Evolutionary conservation across 2,888 invertebrate genomes (phyloP), one percentile per base, ranked within the genome.

Genomic region (Gari tellinella): DNA sequence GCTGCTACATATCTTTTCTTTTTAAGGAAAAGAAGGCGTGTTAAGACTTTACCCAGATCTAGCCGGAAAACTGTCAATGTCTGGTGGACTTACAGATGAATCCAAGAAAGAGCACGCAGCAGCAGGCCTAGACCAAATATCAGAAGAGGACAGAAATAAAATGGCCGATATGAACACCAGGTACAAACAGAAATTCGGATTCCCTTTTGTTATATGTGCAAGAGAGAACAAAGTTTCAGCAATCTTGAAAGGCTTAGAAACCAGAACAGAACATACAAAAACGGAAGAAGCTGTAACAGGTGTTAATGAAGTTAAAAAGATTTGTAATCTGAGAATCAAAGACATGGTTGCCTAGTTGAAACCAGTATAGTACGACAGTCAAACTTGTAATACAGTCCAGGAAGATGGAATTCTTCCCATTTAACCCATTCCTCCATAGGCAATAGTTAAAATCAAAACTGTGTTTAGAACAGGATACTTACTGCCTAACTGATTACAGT

Each of bases 131-230:
- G 56, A 70, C 21, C 43, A 23, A 0, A 31, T 87, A 48, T 78
- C 83, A 1, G 62, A 56, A 2, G 72, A 72, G 12, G 86, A 86
- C 63, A 51, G 53, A 40, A 17, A 55, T 5, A 61, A 45, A 38
- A 73, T 87, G 72, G 41, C 69, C 5, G 23, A 45, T n/a, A 38
- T 76, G 8, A 86, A 87, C 61, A 31, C 60, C 8, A 41, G 58
- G 43, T 88, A 88, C 53, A 83, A 62, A 48, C 41, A 70, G 0
- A 85, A 82, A 53, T 88, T 87, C 80, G 80, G 79, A 10, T 86
- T 88, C 53, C 87, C 87, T 0, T 88, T 88, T 70, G 84, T 88
- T 19, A 82, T 86, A 10, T 86, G 86, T 69, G 85, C 78, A 0
- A 64, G 84, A 10, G 68, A 85, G 49, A 86, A 88, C 56, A 88